Evolutionary conservation across 2,888 invertebrate genomes (phyloP).

Genomic region (Tetropium fuscum): DNA sequence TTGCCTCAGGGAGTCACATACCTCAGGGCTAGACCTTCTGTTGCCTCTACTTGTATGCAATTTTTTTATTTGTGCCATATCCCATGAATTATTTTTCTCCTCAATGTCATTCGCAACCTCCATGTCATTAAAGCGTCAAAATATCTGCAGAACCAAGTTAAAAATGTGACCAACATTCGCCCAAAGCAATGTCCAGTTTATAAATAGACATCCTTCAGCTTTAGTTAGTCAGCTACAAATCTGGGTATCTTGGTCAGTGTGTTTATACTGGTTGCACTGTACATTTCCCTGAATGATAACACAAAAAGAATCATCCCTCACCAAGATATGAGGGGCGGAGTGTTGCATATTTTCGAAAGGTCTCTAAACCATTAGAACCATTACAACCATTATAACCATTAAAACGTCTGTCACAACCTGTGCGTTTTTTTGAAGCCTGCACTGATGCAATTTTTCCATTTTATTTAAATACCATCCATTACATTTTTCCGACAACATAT

Average conservation of each 20-base stretch:
- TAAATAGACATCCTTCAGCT: no score
- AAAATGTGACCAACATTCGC: no score
- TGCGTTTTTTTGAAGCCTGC: background rate
- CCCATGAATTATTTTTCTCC: no score
- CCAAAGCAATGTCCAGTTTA: no score
- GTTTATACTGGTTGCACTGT: background rate
- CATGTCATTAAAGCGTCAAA: no score
- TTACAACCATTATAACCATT: no score
- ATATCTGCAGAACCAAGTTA: no score
- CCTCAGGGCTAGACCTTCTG: constrained; percentile 1
- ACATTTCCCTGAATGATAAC: background rate
- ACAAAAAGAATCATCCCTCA: background rate
- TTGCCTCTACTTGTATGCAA: background rate
- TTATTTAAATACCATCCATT: no score
- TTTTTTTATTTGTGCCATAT: background rate
- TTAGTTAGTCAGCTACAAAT: no score
- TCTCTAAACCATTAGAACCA: background rate
- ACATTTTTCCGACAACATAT: no score
- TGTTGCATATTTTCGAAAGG: background rate
- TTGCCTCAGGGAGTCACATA: background rate
- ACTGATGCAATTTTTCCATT: background rate
- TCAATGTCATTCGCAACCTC: no score
- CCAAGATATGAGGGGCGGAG: constrained; percentile 2
- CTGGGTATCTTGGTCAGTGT: no score
- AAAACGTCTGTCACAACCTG: background rate